Base-by-base conservation (phyloP, 2,113 vertebrate genomes). In the Pluvialis apricaria region DNA sequence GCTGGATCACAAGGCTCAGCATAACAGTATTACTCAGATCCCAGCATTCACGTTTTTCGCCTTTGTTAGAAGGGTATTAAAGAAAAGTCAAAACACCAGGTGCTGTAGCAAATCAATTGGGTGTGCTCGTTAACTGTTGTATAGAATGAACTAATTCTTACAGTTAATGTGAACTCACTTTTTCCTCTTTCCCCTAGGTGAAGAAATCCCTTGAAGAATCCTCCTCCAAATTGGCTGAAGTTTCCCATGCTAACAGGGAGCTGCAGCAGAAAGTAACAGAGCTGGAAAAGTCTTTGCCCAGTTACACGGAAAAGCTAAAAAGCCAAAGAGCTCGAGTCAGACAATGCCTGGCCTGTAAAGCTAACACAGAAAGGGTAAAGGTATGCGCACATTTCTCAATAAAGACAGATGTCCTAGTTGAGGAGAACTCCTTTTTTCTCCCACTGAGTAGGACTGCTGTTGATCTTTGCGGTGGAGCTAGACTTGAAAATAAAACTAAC, bases 171-270 rank as follows among this genome's bases (percentile, higher is more conserved):
- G 38, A 45, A 44, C 34, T 55, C 42, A 29, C 28, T 60, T 89
- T 49, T 85, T 52, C 45, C 24, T 68, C 17, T 81, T 64, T 58
- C 26, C 42, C 72, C 15, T 79, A 98, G 98, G 54, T 98, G 64
- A 98, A 97, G 94, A 98, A 98, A 94, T 95, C 96, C 24, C 90
- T 98, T 12, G 95, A 98, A 20, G 97, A 97, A 72, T 96, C 95
- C 60, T 97, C 91, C 52, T 90, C 58, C 70, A 96, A 96, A 66
- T 93, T 97, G 34, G 92, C 94, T 60, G 98, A 98, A 78, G 97
- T 98, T 44, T 98, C 97, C 32, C 54, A 47, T 21, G 84, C 94
- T 68, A 98, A 98, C 96, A 93, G 90, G 64, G 97, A 98, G 76
- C 95, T 98, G 62, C 91, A 73, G 47, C 96, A 97, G 72, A 98